phyloP scores from a whole-genome alignment of 2,113 vertebrate genomes.

The Pantherophis guttatus region DNA sequence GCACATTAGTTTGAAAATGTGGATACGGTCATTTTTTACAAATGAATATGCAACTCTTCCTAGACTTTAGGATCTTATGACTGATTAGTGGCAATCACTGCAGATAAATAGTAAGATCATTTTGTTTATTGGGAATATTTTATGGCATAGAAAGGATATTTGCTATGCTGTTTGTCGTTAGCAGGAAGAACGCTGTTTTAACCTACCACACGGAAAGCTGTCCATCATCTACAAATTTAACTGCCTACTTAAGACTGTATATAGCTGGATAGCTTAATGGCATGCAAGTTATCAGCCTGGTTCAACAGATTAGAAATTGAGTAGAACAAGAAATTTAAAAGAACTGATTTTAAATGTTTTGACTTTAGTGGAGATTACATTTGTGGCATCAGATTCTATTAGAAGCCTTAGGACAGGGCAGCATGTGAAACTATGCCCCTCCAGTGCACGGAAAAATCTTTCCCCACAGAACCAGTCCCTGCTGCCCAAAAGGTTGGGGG shows the following conservation, averaged over 20 bases:
- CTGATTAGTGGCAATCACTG: constrained; percentile 42
- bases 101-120: constrained; percentile 38
- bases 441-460: too few relatives aligned
- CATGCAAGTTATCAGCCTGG: background rate
- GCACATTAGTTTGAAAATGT: background rate
- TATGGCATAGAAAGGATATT: background rate
- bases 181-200: background rate
- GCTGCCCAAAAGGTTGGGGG: too few relatives aligned
- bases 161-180: background rate
- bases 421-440: too few relatives aligned
- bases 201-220: background rate
- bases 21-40: background rate
- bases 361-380: background rate
- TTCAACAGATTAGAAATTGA: background rate
- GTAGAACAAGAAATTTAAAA: constrained; percentile 2
- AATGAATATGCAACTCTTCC: background rate
- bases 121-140: constrained; percentile 24
- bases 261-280: background rate
- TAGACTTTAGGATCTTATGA: background rate
- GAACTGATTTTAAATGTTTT: constrained; percentile 3
- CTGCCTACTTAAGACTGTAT: background rate
- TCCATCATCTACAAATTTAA: background rate
- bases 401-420: background rate
- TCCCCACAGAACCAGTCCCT: too few relatives aligned
- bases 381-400: constrained; percentile 7